Evolutionary conservation across 2,113 vertebrate species (phyloP).

Genomic region (Corythornis cristatus): DNA sequence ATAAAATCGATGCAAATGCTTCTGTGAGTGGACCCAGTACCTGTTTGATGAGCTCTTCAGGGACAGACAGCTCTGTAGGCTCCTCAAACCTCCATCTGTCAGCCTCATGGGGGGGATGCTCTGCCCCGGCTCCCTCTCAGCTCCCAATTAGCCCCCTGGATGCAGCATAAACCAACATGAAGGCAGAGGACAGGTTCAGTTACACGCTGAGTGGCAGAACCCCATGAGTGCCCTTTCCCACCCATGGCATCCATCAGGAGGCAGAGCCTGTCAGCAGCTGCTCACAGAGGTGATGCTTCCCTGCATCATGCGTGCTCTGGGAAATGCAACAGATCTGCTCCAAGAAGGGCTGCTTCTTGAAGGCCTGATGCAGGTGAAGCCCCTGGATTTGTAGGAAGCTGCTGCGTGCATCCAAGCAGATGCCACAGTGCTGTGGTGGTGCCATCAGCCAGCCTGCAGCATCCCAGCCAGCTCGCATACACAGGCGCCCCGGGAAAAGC

Average conservation of each 20-base stretch:
- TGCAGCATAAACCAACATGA: not conserved
- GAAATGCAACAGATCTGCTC: not conserved
- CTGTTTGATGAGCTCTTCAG: not conserved
- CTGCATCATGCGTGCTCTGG: rapidly evolving
- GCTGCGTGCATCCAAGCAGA: not conserved
- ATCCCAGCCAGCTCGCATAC: not conserved
- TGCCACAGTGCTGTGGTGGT: not conserved
- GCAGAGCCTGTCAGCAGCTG: rapidly evolving
- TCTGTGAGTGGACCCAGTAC: not conserved
- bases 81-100: not conserved
- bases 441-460: not conserved
- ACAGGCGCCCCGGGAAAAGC: not conserved
- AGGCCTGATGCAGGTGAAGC: not conserved
- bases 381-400: not conserved
- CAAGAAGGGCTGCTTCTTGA: not conserved
- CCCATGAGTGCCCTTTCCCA: not conserved
- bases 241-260: rapidly evolving
- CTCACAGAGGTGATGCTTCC: rapidly evolving
- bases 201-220: rapidly evolving
- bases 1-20: not conserved
- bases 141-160: rapidly evolving
- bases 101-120: not conserved
- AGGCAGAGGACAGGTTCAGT: not conserved
- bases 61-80: not conserved
- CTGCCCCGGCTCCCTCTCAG: not conserved